phyloP scores from a whole-genome alignment of 2,888 invertebrate genomes.

The Camptogramma bilineatum region DNA sequence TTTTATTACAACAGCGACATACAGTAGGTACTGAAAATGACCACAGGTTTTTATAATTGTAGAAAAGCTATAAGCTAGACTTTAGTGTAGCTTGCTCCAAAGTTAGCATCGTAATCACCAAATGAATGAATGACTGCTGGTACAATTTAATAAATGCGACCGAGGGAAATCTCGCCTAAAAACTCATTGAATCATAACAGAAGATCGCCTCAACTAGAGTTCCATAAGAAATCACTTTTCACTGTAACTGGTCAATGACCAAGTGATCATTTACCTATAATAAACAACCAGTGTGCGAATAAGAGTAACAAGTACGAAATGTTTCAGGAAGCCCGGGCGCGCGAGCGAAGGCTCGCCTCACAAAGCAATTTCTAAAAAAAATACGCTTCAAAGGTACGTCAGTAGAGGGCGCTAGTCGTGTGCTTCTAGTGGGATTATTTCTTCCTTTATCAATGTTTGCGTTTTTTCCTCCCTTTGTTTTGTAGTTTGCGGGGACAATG shows the following conservation, averaged over 20 bases:
- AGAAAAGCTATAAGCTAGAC: too few species aligned
- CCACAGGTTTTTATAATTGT: too few species aligned
- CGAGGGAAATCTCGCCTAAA: too few species aligned
- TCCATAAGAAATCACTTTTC: not conserved
- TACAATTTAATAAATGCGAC: too few species aligned
- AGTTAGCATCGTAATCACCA: too few species aligned
- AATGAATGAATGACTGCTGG: too few species aligned
- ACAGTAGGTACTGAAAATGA: too few species aligned
- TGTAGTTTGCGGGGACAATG: slow-evolving; percentile 18
- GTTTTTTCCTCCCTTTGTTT: slow-evolving; percentile 21
- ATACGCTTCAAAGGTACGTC: slow-evolving; percentile 79
- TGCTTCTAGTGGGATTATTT: slow-evolving; percentile 34
- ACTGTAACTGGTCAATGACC: not conserved
- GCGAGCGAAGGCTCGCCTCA: slow-evolving; percentile 69
- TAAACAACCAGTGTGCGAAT: not conserved
- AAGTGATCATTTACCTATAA: not conserved
- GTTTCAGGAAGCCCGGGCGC: slow-evolving; percentile 72
- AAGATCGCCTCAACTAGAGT: too few species aligned
- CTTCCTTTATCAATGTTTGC: slow-evolving; percentile 32
- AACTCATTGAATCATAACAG: too few species aligned
- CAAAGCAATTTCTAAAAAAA: slow-evolving; percentile 79
- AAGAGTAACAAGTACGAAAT: slow-evolving; percentile 30
- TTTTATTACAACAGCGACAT: too few species aligned
- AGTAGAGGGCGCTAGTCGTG: slow-evolving; percentile 65
- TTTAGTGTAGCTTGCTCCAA: too few species aligned